Percentiles rank a stretch among this genome's conserved stretches.
These are phyloP conservation scores for Acropternis orthonyx DNA, from an alignment of 2,797 vertebrate genomes.

Conservation along the genomic window DNA sequence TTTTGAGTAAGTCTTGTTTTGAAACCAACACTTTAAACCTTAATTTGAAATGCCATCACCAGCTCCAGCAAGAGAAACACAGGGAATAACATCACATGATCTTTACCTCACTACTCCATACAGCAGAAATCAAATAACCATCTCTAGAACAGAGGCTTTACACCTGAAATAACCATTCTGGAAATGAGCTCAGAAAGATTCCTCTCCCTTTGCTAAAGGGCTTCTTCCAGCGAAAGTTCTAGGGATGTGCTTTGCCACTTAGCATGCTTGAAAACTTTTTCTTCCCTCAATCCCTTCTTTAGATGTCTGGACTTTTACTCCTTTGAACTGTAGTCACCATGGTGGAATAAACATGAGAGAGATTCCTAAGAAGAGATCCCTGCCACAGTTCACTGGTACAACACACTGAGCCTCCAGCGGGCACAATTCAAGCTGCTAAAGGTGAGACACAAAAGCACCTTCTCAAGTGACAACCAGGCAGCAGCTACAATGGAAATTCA, in stretches of 20 bases:
- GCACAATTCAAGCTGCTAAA: neutral
- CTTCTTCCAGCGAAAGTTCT: neutral
- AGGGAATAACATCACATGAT: fast-evolving
- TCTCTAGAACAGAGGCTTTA: neutral
- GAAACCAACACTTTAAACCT: neutral
- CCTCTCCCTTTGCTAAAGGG: neutral
- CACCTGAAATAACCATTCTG: neutral
- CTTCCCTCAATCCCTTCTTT: neutral
- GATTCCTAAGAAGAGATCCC: neutral
- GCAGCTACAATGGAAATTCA: neutral
- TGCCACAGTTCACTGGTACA: neutral
- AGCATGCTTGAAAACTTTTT: neutral
- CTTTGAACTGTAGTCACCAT: neutral
- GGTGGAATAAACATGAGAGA: neutral
- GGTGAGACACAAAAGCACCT: neutral
- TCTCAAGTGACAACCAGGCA: neutral
- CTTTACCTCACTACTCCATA: neutral
- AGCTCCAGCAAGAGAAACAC: neutral
- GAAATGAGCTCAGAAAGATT: neutral
- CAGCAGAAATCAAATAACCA: neutral
- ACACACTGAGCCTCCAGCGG: neutral
- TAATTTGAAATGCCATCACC: neutral
- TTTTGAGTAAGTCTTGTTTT: neutral
- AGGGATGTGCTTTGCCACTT: neutral
- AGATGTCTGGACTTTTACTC: neutral